Evolutionary conservation across 2,888 invertebrate genomes (phyloP), one percentile per base, ranked within the genome.

Genomic region (Heliothis peltigera): DNA sequence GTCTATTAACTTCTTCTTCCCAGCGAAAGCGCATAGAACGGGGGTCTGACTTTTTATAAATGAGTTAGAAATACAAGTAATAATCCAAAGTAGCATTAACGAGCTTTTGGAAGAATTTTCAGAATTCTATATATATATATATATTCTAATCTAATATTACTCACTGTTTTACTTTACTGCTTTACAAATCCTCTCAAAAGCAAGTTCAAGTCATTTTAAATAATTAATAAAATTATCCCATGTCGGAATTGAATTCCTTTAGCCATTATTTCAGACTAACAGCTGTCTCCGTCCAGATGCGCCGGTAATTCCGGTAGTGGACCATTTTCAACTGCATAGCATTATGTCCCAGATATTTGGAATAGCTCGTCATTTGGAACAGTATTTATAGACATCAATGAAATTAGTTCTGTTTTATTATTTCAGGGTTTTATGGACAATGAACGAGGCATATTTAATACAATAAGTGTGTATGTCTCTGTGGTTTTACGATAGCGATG

Each of bases 281-380:
- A 59, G 75, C 70, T 75, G 75, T 48, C 58, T 75, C 55, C 32
- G 55, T 58, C 62, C 52, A 55, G 51, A 22, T 59, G 52, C 58
- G 55, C n/a, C 55, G 42, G 12, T 51, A 75, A 60, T 60, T 67
- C 68, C 52, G 42, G 59, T 35, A 53, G 61, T 21, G 55, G 17
- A 57, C 54, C 61, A 55, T 74, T 71, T 74, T 39, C 12, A 43
- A 51, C 61, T 68, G 75, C 51, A 61, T 35, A 51, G 32, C 53
- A 61, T n/a, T 43, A 10, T 61, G 68, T 53, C 32, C 74, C 54
- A 63, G 58, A 63, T 72, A 69, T 56, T 75, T 56, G 19, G 57
- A 55, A 68, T 55, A 58, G 32, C 12, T 17, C 18, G 17, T 22
- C 18, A 72, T 62, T 72, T 62, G 43, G 68, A 4, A 42, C 42